Evolutionary conservation across 2,113 vertebrate species (phyloP), one percentile per base, ranked within the genome.

Genomic region (Ictalurus punctatus): DNA sequence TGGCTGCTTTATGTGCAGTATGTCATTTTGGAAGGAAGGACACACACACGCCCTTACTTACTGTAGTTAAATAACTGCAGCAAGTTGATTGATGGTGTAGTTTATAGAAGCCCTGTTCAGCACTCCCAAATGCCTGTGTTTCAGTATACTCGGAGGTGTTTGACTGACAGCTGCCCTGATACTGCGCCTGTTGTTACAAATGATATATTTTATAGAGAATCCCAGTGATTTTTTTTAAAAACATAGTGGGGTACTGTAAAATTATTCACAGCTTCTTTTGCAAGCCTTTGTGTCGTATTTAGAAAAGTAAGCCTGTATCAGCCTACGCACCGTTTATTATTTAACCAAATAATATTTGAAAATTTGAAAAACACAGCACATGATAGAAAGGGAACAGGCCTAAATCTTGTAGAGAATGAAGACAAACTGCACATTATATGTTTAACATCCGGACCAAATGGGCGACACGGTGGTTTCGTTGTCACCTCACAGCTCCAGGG

Each of bases 221-320:
- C 54, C 9, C 17, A 25, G 54, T 83, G 17, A 83, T 61, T 83
- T 23, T 59, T 17, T 59, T 59, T 44, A 40, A 52, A 52, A 27
- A 52, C 76, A 25, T n/a, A 2, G 44, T 79, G 37, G 19, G 34
- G 1, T 40, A 27, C 10, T 40, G 30, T 83, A 40, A 61, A 61
- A 61, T 40, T 23, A 83, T 61, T 83, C 58, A 83, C 81, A 83
- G 81, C 56, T 82, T 82, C 80, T 59, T 82, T 59, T 59, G 19
- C 8, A 82, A 82, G 16, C 52, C 78, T 52, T 0, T 30, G 6
- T 56, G 16, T 34, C 3, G 19, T 56, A 30, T 61, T 83, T 58
- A 10, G 7, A 34, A 80, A 27, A 79, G 76, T 13, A 17, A 79
- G 13, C 44, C 76, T n/a, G 23, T 58, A 21, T 81, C 79, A 58